Conservation (phyloP, 2,797 vertebrate species). For the Sorex maritimensis region DNA sequence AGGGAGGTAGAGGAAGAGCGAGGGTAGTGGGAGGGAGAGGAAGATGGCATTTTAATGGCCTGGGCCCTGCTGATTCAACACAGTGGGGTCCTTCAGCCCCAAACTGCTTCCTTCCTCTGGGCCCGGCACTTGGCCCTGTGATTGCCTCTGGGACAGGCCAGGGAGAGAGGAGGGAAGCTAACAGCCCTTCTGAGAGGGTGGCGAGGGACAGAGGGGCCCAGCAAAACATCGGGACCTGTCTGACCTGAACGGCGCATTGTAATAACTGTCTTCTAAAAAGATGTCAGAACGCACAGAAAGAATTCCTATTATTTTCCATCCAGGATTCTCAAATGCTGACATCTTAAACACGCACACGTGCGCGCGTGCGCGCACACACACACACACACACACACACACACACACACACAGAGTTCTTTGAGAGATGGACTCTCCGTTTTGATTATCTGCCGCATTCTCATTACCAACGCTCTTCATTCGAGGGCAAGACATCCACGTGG, state of each 20-base stretch:
- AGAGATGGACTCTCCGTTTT: neutral
- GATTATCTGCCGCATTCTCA: conserved; percentile 33
- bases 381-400: too few species aligned
- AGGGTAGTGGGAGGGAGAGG: conserved; percentile 81
- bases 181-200: neutral
- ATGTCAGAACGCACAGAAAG: conserved; percentile 8
- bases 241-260: neutral
- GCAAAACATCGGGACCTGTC: conserved; percentile 12
- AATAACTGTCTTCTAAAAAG: conserved; percentile 32
- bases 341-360: neutral
- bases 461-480: neutral
- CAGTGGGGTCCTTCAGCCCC: conserved; percentile 79
- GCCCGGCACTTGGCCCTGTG: conserved; percentile 51
- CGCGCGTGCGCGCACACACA: too few species aligned
- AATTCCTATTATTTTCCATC: neutral
- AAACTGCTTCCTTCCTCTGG: conserved; percentile 83
- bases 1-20: conserved; percentile 74
- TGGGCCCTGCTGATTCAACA: conserved; percentile 83
- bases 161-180: neutral
- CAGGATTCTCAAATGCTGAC: neutral
- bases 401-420: neutral
- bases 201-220: neutral
- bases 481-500: conserved; percentile 24
- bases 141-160: neutral
- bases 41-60: conserved; percentile 89